Evolutionary conservation across 2,888 invertebrate genomes (phyloP).

Genomic region (Eueremaeus valkanovi): DNA sequence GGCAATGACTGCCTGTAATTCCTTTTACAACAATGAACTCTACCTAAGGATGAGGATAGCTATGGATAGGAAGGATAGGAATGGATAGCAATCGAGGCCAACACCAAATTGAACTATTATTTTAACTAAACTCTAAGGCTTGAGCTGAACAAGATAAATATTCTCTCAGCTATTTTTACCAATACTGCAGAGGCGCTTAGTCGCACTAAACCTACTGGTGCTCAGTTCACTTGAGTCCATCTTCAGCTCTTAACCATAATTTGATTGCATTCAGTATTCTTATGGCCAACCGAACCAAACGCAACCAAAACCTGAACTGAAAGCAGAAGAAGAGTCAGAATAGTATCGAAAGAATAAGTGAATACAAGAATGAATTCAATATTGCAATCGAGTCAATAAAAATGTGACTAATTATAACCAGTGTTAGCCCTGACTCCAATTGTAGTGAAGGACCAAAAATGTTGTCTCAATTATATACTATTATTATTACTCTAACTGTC

Average conservation of each 20-base stretch:
- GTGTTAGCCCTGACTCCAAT: neutral
- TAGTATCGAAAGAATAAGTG: conserved; percentile 1
- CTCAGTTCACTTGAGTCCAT: neutral
- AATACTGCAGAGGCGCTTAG: too few species aligned
- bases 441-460: too few species aligned
- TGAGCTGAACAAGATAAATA: conserved; percentile 27
- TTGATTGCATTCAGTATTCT: conserved; percentile 17
- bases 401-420: neutral
- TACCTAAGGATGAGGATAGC: neutral
- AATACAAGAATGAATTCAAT: neutral
- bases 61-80: neutral
- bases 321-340: too few species aligned
- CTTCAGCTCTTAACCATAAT: neutral
- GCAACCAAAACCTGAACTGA: too few species aligned
- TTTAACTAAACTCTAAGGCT: neutral
- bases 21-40: conserved; percentile 1
- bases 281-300: neutral
- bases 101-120: conserved; percentile 24
- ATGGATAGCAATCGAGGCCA: conserved; percentile 20
- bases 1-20: neutral
- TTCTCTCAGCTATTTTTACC: too few species aligned
- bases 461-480: neutral
- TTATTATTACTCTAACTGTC: too few species aligned
- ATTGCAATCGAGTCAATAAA: neutral
- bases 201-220: too few species aligned